Evolutionary conservation across 1,140 invertebrate species (phyloP).

Genomic region (Notospermus geniculatus): DNA sequence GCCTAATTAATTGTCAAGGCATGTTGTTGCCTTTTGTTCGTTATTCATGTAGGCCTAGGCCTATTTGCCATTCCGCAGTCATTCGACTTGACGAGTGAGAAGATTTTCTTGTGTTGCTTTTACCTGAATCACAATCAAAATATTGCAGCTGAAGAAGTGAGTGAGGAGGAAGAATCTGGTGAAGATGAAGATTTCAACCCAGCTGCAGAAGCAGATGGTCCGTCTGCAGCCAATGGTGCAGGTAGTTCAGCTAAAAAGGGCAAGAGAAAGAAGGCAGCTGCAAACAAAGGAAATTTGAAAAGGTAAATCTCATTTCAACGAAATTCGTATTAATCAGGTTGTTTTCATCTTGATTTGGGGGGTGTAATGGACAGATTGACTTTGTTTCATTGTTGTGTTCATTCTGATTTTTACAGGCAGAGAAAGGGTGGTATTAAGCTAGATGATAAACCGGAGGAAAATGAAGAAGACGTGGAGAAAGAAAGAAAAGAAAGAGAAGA

Average conservation of each 20-base stretch:
- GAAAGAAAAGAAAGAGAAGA: slow-evolving; percentile 25
- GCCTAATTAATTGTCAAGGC: too few relatives aligned
- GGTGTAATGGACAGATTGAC: too few relatives aligned
- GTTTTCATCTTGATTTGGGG: slow-evolving; percentile 4
- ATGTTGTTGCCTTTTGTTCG: too few relatives aligned
- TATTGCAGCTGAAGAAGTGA: slow-evolving; percentile 34
- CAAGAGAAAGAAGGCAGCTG: slow-evolving; percentile 23
- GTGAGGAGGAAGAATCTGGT: slow-evolving; percentile 47
- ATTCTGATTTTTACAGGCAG: slow-evolving; percentile 30
- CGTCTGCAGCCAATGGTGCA: slow-evolving; percentile 14
- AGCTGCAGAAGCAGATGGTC: neutral
- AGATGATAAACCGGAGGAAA: slow-evolving; percentile 19
- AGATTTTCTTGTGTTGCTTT: neutral
- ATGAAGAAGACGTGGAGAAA: slow-evolving; percentile 18
- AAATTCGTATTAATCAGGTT: neutral
- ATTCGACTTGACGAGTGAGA: too few relatives aligned
- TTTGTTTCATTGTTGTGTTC: too few relatives aligned
- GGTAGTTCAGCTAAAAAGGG: slow-evolving; percentile 6
- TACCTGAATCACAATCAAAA: slow-evolving; percentile 4
- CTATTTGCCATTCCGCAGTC: too few relatives aligned
- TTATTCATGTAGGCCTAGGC: too few relatives aligned
- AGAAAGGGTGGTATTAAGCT: slow-evolving; percentile 40
- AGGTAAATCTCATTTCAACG: too few relatives aligned
- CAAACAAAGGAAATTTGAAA: neutral
- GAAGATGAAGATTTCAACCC: slow-evolving; percentile 38